Evolutionary conservation across 2,797 vertebrate species (phyloP), one percentile per base, ranked within the genome.

Genomic region (Xenopus petersii): DNA sequence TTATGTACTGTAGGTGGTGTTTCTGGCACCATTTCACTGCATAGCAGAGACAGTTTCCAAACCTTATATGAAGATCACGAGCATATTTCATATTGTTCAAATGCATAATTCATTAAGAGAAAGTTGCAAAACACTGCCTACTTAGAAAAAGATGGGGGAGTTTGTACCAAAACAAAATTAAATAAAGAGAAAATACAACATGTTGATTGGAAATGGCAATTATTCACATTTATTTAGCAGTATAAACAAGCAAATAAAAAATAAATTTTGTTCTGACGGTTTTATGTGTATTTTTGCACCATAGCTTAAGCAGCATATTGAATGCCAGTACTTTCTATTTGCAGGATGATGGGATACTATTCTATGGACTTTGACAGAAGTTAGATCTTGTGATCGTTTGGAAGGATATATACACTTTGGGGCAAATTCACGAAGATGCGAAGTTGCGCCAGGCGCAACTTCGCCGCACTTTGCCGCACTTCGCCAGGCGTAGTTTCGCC

Each of bases 91-190:
- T 64, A 46, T 64, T 64, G 13, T n/a, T 47, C 42, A 64, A 64
- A 64, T 64, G 62, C 62, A 64, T 64, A 64, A 64, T 64, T 64
- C 62, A 64, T 64, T 64, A 64, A 64, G 33, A 46, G 33, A 42
- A 64, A 46, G 62, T 64, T 64, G 13, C 16, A 64, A 64, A 64
- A 64, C 62, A 64, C 62, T 64, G 62, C 62, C 62, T 64, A 30
- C 24, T 64, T 46, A 64, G 2, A 46, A 46, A 59, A 64, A 64
- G 15, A 64, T 64, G 62, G 62, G 13, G 62, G 62, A 46, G 62
- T 64, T 42, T 64, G 62, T 64, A 64, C 62, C 33, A 17, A 64
- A 33, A 62, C 62, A 42, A 64, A 64, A 64, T 12, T 17, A 42
- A 64, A 46, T 36, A 33, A 8, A 30, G 10, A n/a, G 4, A 64